A percentile compares a stretch with the other conserved stretches of the same genome.
Conservation (phyloP, 2,888 invertebrate species). For the Cheilosia pagana region DNA sequence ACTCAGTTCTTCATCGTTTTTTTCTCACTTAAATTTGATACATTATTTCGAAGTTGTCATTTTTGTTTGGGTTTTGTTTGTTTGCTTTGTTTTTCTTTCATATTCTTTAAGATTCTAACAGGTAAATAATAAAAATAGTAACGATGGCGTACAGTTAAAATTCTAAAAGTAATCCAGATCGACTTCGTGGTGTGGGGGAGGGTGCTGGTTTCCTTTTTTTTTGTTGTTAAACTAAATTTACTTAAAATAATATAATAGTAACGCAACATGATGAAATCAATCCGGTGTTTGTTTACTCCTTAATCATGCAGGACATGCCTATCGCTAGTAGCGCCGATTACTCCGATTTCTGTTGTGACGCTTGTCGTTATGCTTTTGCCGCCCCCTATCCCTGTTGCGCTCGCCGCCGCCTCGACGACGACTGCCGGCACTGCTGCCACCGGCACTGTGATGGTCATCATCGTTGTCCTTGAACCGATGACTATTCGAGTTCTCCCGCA, state of each 20-base stretch:
- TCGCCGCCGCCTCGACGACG: constrained; percentile 53
- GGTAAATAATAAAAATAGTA: constrained; percentile 52
- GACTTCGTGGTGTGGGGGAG: constrained; percentile 12
- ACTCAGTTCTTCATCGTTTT: constrained; percentile 42
- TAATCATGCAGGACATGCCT: background rate
- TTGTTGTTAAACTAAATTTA: constrained; percentile 48
- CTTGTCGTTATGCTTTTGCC: constrained; percentile 60
- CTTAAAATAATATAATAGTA: constrained; percentile 61
- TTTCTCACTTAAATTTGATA: constrained; percentile 41
- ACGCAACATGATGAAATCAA: constrained; percentile 56
- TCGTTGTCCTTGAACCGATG: constrained; percentile 60
- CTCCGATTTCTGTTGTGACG: constrained; percentile 67
- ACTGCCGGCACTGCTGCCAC: constrained; percentile 33
- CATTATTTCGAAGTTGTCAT: constrained; percentile 48
- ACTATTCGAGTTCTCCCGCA: constrained; percentile 25
- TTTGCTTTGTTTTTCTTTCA: constrained; percentile 30
- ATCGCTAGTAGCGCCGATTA: constrained; percentile 56
- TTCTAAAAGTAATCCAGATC: constrained; percentile 37
- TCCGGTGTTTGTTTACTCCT: constrained; percentile 45
- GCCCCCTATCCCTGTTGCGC: constrained; percentile 69
- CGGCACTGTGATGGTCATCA: constrained; percentile 52
- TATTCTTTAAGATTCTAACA: constrained; percentile 63
- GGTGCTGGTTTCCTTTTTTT: constrained; percentile 9
- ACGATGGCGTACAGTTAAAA: constrained; percentile 60
- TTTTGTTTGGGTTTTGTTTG: constrained; percentile 12